Evolutionary conservation across 2,888 invertebrate genomes (phyloP).

Genomic region (Diadegma fenestrale): DNA sequence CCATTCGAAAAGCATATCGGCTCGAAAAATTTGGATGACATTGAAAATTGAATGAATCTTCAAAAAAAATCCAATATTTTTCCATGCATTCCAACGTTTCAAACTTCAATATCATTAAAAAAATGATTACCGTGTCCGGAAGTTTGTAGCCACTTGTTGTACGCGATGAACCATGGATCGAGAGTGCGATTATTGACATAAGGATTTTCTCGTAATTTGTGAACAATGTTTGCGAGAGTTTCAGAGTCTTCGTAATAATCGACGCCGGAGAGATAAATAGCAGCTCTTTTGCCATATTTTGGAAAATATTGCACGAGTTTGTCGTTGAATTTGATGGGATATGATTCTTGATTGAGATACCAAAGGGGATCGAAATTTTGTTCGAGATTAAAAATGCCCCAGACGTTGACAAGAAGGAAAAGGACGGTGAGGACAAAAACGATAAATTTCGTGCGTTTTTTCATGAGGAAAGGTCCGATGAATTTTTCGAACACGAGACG

Average conservation of each 20-base stretch:
- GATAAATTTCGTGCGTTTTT: constrained; percentile 81
- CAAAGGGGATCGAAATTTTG: constrained; percentile 84
- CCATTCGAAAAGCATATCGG: too few relatives aligned
- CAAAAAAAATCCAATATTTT: too few relatives aligned
- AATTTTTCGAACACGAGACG: constrained; percentile 82
- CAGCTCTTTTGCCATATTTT: constrained; percentile 81
- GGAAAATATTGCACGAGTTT: constrained; percentile 82
- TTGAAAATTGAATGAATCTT: too few relatives aligned
- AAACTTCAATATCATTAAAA: too few relatives aligned
- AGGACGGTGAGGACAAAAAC: constrained; percentile 80
- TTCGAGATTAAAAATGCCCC: constrained; percentile 80
- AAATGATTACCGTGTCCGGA: constrained; percentile 73
- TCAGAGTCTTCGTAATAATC: constrained; percentile 81
- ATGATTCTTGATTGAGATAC: constrained; percentile 83
- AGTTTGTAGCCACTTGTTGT: constrained; percentile 78
- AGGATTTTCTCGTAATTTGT: constrained; percentile 77
- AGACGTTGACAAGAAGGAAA: constrained; percentile 81
- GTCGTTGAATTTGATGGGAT: constrained; percentile 81
- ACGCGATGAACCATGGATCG: constrained; percentile 82
- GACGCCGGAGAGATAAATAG: constrained; percentile 81
- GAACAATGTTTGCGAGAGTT: constrained; percentile 75
- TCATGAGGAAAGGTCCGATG: constrained; percentile 83
- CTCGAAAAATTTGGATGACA: too few relatives aligned
- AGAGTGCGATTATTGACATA: constrained; percentile 81
- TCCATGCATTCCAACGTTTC: too few relatives aligned